These are phyloP conservation scores for Cryptotermes secundus DNA, from an alignment of 1,140 invertebrate species.

Conservation along the genomic window DNA sequence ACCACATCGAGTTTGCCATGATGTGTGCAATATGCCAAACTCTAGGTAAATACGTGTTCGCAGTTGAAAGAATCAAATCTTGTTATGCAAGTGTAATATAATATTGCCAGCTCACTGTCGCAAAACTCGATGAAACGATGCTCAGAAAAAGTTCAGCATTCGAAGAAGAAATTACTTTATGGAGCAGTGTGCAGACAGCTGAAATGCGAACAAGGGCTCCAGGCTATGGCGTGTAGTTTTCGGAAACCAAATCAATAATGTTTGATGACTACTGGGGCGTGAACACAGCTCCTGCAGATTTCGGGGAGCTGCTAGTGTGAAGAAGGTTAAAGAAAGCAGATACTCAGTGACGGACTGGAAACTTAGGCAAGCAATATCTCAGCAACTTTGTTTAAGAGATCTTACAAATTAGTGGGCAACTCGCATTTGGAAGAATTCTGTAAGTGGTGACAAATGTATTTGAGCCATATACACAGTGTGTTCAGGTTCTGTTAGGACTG, in stretches of 20 bases:
- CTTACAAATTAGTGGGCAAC: too few relatives aligned
- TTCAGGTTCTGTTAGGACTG: too few relatives aligned
- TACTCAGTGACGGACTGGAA: neutral
- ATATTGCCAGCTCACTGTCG: neutral
- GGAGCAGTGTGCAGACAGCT: neutral
- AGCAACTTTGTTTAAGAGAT: too few relatives aligned
- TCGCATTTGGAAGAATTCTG: too few relatives aligned
- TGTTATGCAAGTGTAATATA: neutral
- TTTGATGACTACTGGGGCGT: conserved; percentile 4
- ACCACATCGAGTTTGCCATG: too few relatives aligned
- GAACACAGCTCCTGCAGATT: neutral
- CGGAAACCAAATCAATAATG: conserved; percentile 19
- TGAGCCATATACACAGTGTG: too few relatives aligned
- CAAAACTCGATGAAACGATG: neutral
- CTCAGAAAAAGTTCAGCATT: neutral
- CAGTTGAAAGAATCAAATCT: too few relatives aligned
- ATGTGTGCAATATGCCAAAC: too few relatives aligned
- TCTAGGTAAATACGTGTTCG: too few relatives aligned
- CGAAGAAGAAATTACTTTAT: neutral
- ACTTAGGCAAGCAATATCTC: too few relatives aligned
- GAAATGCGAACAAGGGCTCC: neutral
- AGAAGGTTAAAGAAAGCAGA: neutral
- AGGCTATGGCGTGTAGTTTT: neutral
- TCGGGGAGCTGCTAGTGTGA: neutral
- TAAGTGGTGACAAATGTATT: too few relatives aligned